phyloP scores from a whole-genome alignment of 2,888 invertebrate species.

The Drosophila paranaensis region DNA sequence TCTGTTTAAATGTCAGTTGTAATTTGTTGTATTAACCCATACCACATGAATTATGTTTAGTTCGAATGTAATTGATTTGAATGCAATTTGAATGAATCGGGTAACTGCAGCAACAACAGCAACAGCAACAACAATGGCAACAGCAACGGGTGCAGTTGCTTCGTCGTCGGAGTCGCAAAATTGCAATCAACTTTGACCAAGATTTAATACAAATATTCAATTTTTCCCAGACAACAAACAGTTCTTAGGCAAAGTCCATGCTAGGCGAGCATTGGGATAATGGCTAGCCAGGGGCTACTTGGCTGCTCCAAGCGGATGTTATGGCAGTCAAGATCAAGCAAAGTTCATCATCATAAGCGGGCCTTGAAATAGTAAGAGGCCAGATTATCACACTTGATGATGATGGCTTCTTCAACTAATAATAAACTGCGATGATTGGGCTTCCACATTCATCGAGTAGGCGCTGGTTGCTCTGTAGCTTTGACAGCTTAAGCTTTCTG shows the following conservation, averaged over 20 bases:
- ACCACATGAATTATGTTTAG: slow-evolving; percentile 79
- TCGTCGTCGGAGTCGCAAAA: slow-evolving; percentile 48
- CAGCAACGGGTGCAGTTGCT: slow-evolving; percentile 63
- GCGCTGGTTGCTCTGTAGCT: neutral
- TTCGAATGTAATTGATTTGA: slow-evolving; percentile 80
- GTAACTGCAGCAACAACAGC: slow-evolving; percentile 32
- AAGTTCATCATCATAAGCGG: slow-evolving; percentile 12
- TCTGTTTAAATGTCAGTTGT: slow-evolving; percentile 79
- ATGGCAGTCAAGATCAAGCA: slow-evolving; percentile 10
- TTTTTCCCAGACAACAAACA: slow-evolving; percentile 38
- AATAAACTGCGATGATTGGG: neutral
- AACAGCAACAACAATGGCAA: slow-evolving; percentile 40
- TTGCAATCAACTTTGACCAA: slow-evolving; percentile 67
- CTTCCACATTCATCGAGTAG: neutral
- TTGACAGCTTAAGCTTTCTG: neutral
- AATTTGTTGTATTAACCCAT: slow-evolving; percentile 79
- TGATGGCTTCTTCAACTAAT: neutral
- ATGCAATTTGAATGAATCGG: slow-evolving; percentile 75
- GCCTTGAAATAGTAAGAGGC: slow-evolving; percentile 1
- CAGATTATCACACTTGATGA: neutral
- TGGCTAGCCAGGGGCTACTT: slow-evolving; percentile 2
- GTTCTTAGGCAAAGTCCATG: slow-evolving; percentile 12
- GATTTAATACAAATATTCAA: slow-evolving; percentile 65
- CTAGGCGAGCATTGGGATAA: slow-evolving; percentile 7
- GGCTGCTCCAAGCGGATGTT: slow-evolving; percentile 2